phyloP scores from a whole-genome alignment of 1,140 invertebrate genomes.

The Drosophila prosaltans region DNA sequence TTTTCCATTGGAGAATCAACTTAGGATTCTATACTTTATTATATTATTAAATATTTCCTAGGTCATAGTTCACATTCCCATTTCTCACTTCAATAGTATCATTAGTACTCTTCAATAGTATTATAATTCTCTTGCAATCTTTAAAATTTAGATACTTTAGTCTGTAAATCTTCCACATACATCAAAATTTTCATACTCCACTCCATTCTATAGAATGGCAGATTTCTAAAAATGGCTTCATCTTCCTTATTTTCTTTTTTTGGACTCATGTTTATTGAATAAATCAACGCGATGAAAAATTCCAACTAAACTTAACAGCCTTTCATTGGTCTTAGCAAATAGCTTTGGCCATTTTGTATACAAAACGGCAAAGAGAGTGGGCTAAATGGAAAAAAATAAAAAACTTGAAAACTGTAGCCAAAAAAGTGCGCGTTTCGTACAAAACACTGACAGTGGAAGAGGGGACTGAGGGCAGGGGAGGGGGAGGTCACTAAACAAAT shows the following conservation, averaged over 20 bases:
- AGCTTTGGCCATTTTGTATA: constrained; percentile 61
- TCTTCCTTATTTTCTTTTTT: constrained; percentile 19
- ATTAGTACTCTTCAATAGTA: too few species aligned
- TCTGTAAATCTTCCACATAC: neutral
- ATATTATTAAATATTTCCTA: too few species aligned
- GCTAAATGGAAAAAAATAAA: constrained; percentile 22
- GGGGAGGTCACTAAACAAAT: constrained; percentile 37
- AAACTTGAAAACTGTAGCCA: constrained; percentile 66
- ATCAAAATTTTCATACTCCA: neutral
- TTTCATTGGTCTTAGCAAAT: constrained; percentile 70
- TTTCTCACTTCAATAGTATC: too few species aligned
- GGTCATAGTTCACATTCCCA: too few species aligned
- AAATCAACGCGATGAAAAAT: constrained; percentile 72
- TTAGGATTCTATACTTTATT: too few species aligned
- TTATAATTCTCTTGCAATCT: too few species aligned
- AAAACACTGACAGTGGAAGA: constrained; percentile 38
- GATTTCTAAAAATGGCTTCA: neutral
- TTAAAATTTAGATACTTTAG: neutral
- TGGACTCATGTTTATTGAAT: constrained; percentile 63
- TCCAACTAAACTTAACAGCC: constrained; percentile 74
- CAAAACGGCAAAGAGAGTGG: constrained; percentile 1
- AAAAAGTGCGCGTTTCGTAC: constrained; percentile 57
- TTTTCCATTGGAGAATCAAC: too few species aligned
- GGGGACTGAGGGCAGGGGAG: neutral
- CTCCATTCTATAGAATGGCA: neutral